Conservation (phyloP, 2,888 invertebrate genomes). For the Agriotes lineatus region DNA sequence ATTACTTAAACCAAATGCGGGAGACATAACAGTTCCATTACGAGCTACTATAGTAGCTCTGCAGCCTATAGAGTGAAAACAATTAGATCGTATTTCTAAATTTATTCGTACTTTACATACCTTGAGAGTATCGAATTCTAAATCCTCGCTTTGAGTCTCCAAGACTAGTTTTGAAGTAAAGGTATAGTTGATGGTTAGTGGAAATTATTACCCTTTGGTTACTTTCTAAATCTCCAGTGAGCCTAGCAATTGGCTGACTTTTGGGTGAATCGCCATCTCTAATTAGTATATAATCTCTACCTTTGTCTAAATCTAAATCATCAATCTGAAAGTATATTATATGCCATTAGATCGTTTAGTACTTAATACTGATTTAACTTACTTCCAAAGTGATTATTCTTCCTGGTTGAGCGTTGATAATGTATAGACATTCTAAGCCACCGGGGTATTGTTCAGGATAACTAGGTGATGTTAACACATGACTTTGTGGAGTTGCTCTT, state of each 20-base stretch:
- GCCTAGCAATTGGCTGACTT: constrained; percentile 84
- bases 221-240: constrained; percentile 83
- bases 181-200: constrained; percentile 87
- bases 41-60: constrained; percentile 85
- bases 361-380: constrained; percentile 19
- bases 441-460: constrained; percentile 95
- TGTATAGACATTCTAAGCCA: constrained; percentile 95
- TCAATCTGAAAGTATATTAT: constrained; percentile 70
- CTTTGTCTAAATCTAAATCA: constrained; percentile 85
- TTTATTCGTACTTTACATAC: constrained; percentile 55
- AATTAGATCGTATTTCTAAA: neutral
- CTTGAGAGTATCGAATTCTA: constrained; percentile 86
- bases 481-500: constrained; percentile 89
- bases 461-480: constrained; percentile 90
- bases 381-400: constrained; percentile 92
- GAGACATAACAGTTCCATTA: constrained; percentile 90
- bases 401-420: constrained; percentile 90
- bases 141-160: constrained; percentile 93
- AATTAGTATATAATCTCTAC: constrained; percentile 88
- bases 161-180: constrained; percentile 92
- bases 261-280: constrained; percentile 92
- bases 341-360: neutral
- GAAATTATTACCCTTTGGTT: constrained; percentile 89
- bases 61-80: constrained; percentile 84
- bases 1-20: constrained; percentile 85